These are phyloP conservation scores for Exocentrus adspersus DNA, from an alignment of 2,888 invertebrate genomes.

Conservation along the genomic window DNA sequence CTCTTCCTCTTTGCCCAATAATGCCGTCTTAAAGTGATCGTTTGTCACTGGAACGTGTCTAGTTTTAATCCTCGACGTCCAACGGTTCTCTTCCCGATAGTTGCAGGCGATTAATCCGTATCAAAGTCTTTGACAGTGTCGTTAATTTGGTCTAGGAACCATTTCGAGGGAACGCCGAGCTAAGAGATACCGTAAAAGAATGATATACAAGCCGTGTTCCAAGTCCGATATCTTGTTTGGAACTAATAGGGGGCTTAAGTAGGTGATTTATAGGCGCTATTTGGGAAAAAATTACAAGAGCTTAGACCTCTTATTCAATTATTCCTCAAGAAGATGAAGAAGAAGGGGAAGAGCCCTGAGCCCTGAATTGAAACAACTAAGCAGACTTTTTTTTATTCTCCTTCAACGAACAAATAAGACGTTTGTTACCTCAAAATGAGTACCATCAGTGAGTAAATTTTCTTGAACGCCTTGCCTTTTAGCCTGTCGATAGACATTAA, in stretches of 20 bases:
- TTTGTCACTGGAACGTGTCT: background rate
- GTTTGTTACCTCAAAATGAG: background rate
- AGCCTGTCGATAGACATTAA: background rate
- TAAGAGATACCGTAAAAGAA: background rate
- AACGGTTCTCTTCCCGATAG: background rate
- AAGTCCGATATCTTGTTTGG: background rate
- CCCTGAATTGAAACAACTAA: no score
- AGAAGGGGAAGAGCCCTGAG: no score
- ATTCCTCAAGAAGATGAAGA: no score
- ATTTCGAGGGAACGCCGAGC: background rate
- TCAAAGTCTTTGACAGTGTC: slow-evolving; percentile 19
- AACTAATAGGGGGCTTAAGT: background rate
- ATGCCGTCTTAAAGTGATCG: no score
- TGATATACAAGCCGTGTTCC: slow-evolving; percentile 2
- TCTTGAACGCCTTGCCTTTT: background rate
- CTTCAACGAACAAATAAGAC: background rate
- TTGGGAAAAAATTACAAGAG: background rate
- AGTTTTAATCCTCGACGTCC: slow-evolving; percentile 4
- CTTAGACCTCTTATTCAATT: background rate
- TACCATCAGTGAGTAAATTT: background rate
- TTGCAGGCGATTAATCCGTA: slow-evolving; percentile 12
- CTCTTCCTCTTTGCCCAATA: no score
- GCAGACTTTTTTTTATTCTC: background rate
- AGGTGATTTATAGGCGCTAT: background rate
- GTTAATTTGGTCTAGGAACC: slow-evolving; percentile 7